These are phyloP conservation scores for Lycopodina hypogea DNA, from an alignment of 37 sponge, comb jelly and placozoan species.

Conservation along the genomic window DNA sequence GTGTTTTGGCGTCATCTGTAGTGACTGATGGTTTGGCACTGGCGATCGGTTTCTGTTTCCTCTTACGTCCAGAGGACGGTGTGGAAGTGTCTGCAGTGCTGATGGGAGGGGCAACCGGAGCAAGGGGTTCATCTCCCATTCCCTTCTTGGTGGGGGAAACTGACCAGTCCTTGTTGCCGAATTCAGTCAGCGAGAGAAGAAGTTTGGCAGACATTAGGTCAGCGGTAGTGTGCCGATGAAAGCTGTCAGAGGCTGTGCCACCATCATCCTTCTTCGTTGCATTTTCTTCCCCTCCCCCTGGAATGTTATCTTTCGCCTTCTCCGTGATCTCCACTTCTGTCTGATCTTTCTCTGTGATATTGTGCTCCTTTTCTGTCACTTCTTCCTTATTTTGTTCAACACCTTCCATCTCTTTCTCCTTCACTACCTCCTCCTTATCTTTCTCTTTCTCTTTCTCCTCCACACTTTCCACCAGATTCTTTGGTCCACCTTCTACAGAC, in stretches of 20 bases:
- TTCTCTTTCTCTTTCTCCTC: not conserved
- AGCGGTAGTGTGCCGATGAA: conserved; percentile 27
- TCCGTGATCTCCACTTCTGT: not conserved
- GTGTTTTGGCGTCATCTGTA: not conserved
- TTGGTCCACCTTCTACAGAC: too few relatives aligned
- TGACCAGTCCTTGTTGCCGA: conserved; percentile 22
- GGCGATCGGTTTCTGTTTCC: conserved; percentile 60
- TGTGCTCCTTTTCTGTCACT: not conserved
- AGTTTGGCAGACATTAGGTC: conserved; percentile 64
- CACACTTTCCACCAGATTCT: not conserved
- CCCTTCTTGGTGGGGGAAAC: not conserved
- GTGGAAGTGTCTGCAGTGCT: conserved; percentile 1
- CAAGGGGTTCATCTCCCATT: not conserved
- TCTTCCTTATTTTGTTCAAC: not conserved
- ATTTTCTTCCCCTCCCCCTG: not conserved
- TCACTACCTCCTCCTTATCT: not conserved
- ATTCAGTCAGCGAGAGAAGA: conserved; percentile 40
- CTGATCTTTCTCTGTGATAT: too few relatives aligned
- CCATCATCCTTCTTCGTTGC: not conserved
- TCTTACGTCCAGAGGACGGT: conserved; percentile 25
- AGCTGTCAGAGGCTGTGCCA: not conserved
- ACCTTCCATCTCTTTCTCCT: not conserved
- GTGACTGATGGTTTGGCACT: conserved; percentile 18
- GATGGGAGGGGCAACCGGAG: not conserved
- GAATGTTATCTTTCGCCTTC: not conserved